Evolutionary conservation across 2,113 vertebrate genomes (phyloP).

Genomic region (Elaphurus davidianus): DNA sequence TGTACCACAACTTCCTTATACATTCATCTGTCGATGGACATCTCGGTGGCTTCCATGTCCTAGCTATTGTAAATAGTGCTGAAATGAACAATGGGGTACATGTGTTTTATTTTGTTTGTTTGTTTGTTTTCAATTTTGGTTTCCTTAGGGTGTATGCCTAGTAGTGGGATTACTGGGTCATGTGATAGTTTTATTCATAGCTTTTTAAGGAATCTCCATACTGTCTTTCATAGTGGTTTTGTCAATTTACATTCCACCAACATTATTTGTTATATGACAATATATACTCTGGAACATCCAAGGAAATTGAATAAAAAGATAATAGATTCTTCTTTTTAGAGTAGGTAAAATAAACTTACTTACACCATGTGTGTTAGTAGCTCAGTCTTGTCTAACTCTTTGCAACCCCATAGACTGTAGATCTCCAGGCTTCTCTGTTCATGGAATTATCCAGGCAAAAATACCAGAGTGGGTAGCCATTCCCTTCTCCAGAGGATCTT

Average conservation of each 20-base stretch:
- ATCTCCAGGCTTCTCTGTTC: not conserved
- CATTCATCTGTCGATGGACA: not conserved
- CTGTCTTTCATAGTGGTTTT: not conserved
- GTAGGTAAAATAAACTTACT: not conserved
- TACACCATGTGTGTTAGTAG: rapidly evolving
- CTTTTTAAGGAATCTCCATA: not conserved
- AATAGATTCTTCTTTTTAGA: not conserved
- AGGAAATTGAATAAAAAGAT: rapidly evolving
- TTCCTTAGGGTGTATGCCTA: not conserved
- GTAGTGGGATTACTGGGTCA: not conserved
- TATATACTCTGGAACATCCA: not conserved
- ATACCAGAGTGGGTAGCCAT: not conserved
- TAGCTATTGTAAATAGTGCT: not conserved
- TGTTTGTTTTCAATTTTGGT: not conserved
- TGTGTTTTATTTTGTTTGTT: not conserved
- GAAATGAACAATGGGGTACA: not conserved
- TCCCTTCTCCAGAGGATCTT: not conserved
- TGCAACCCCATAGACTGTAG: not conserved
- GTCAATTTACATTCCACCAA: not conserved
- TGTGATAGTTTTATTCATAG: not conserved
- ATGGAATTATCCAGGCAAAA: not conserved
- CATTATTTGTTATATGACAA: not conserved
- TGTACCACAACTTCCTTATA: not conserved
- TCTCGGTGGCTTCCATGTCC: not conserved
- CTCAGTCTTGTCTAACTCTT: not conserved